Base-by-base conservation (phyloP, 1,140 invertebrate species). In the Ceratina japonica region DNA sequence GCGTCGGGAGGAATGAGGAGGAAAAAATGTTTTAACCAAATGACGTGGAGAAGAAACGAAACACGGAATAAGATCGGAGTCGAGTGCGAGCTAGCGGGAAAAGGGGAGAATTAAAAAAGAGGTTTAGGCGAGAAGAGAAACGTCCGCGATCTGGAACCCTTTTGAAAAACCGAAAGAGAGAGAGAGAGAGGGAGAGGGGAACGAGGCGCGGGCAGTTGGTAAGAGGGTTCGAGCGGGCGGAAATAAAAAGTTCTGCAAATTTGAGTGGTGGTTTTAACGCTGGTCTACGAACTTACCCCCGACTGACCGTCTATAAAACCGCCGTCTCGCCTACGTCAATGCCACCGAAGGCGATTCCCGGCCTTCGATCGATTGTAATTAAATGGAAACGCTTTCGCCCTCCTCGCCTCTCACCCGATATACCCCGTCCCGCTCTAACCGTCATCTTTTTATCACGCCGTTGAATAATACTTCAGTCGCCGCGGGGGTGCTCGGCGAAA, bases 201-300 rank as follows among this genome's bases (percentile, higher is more conserved):
- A 44, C 37, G 37, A 44, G 10, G 5, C 0, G 37, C 27, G 27
- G 27, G 27, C 64, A 54, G 56, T 58, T n/a, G 66, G 69, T 31
- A 69, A 59, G 69, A 63, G 63, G 64, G 10, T 62, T 74, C 44
- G 20, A 12, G 56, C 13, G 18, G 52, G 37, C 13, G 64, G 61
- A 65, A 79, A 79, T 85, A 83, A 83, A 87, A 87, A 80, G 74
- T 80, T 78, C 71, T 59, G 79, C 71, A 86, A 86, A 85, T 86
- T 87, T 87, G 83, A 86, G 83, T 87, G 85, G 71, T 81, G 77
- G 79, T 86, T 85, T 84, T 84, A 84, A 84, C 82, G 77, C 66
- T 70, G 77, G 61, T 75, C 65, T 80, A 75, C 61, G 76, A 79
- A 80, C 77, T 44, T 54, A 58, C 31, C 59, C 71, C 56, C 71